Conservation (phyloP, 1,140 invertebrate species). For the Drosophila elegans region DNA sequence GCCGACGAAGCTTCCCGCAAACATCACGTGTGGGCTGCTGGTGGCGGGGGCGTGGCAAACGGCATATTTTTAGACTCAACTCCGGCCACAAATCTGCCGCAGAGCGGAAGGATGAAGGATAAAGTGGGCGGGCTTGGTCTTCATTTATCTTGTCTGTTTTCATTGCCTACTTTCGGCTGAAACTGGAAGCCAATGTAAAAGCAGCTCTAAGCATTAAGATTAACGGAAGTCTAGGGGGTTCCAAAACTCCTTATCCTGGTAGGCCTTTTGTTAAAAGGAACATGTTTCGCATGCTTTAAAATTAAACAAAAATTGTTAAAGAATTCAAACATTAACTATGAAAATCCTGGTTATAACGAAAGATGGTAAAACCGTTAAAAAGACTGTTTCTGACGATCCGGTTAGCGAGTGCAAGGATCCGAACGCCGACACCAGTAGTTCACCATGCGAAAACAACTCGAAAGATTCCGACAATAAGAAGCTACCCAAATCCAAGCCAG, state of each 20-base stretch:
- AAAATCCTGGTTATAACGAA: constrained; percentile 54
- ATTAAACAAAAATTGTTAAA: background rate
- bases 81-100: constrained; percentile 54
- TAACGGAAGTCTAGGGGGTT: constrained; percentile 1
- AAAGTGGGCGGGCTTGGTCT: constrained; percentile 29
- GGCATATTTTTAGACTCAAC: constrained; percentile 66
- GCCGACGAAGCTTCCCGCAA: constrained; percentile 24
- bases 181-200: constrained; percentile 3
- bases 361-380: constrained; percentile 39
- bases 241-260: background rate
- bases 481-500: background rate
- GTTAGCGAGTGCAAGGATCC: background rate
- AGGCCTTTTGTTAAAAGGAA: constrained; percentile 8
- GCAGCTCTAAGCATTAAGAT: constrained; percentile 30
- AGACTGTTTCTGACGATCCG: constrained; percentile 8
- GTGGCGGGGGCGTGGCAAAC: constrained; percentile 22
- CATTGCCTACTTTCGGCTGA: constrained; percentile 33
- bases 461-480: background rate
- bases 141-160: constrained; percentile 50
- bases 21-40: constrained; percentile 39
- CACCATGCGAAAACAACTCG: background rate
- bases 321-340: no score
- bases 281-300: background rate
- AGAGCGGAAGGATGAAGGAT: constrained; percentile 61
- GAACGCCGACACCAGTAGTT: background rate